These are phyloP conservation scores for Acanthurus tractus DNA, from an alignment of 2,797 vertebrate species.

Conservation along the genomic window DNA sequence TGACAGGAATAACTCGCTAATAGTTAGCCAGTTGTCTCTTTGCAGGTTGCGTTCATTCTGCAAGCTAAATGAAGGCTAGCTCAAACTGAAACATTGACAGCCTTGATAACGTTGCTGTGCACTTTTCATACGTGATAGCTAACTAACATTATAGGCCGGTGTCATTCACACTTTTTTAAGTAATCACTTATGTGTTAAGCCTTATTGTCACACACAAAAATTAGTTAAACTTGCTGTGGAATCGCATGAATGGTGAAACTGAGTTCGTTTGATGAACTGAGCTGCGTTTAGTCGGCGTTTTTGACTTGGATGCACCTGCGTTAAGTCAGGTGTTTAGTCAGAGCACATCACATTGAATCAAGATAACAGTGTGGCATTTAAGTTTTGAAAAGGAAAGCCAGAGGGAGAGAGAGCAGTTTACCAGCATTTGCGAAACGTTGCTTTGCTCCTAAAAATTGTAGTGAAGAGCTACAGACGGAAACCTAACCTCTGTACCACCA, in stretches of 20 bases:
- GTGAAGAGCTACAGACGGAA: too few relatives aligned
- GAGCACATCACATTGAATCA: background rate
- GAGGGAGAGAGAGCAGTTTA: too few relatives aligned
- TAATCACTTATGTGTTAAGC: background rate
- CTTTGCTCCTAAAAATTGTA: too few relatives aligned
- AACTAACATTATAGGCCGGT: background rate
- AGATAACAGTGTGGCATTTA: background rate
- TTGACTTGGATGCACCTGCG: background rate
- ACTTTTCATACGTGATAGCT: background rate
- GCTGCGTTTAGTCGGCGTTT: background rate
- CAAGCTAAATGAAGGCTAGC: conserved; percentile 37
- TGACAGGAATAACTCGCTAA: background rate
- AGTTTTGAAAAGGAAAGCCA: too few relatives aligned
- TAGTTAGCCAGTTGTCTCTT: background rate
- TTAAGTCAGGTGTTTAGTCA: background rate
- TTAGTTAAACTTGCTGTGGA: background rate
- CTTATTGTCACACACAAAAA: background rate
- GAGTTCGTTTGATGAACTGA: background rate
- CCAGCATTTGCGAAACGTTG: too few relatives aligned
- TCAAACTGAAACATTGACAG: background rate
- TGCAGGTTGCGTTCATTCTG: background rate
- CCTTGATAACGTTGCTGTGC: background rate
- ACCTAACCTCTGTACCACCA: too few relatives aligned
- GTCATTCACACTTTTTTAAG: background rate
- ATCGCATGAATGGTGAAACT: background rate